phyloP scores from a whole-genome alignment of 2,888 invertebrate genomes.

The Ennomos erosarius region DNA sequence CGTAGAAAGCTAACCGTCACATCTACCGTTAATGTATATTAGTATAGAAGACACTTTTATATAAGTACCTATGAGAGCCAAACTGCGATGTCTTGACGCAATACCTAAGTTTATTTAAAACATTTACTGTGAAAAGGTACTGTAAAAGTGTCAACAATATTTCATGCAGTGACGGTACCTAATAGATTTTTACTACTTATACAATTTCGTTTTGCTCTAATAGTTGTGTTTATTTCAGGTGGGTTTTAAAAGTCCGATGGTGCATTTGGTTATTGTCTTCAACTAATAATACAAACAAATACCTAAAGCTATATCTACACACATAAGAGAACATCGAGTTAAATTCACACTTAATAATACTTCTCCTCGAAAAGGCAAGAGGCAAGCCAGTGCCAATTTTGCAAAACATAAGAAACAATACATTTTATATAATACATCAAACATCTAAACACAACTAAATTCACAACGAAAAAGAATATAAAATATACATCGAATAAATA shows the following conservation, averaged over 20 bases:
- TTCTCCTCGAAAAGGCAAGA: slow-evolving; percentile 46
- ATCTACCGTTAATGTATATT: slow-evolving; percentile 4
- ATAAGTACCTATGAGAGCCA: no score
- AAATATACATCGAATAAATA: slow-evolving; percentile 81
- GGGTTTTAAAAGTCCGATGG: slow-evolving; percentile 65
- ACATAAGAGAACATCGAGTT: slow-evolving; percentile 46
- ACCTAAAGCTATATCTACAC: slow-evolving; percentile 55
- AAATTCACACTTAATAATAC: slow-evolving; percentile 34
- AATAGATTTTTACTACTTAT: slow-evolving; percentile 1
- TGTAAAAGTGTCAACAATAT: neutral
- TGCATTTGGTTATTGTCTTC: slow-evolving; percentile 54
- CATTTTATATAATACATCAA: slow-evolving; percentile 54
- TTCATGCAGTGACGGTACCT: slow-evolving; percentile 5
- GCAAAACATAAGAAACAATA: slow-evolving; percentile 47
- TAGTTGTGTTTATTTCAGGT: slow-evolving; percentile 49
- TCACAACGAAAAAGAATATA: slow-evolving; percentile 68
- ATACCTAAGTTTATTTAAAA: neutral
- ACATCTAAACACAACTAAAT: slow-evolving; percentile 65
- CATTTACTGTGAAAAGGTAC: neutral
- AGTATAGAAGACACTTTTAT: neutral
- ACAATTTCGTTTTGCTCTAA: slow-evolving; percentile 26
- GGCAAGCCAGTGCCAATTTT: slow-evolving; percentile 68
- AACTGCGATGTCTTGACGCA: neutral
- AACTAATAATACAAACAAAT: slow-evolving; percentile 59
- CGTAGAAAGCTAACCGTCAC: slow-evolving; percentile 6